Conservation (phyloP, 2,888 invertebrate species). For the Ptilodon capucinus region DNA sequence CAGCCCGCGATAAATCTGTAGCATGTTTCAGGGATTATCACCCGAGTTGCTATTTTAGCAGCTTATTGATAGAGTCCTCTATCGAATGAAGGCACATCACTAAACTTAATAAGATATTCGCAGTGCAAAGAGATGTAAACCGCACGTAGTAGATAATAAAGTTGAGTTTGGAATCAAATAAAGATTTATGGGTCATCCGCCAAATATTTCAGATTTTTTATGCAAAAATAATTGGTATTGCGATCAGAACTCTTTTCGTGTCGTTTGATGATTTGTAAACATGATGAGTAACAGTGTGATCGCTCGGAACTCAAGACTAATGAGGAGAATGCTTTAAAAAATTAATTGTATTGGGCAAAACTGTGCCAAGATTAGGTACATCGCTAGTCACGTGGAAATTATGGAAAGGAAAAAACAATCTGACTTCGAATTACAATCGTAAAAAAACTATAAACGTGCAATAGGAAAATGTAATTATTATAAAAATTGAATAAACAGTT, state of each 20-base stretch:
- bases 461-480: not conserved
- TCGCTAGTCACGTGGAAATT: constrained; percentile 15
- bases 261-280: constrained; percentile 33
- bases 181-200: constrained; percentile 43
- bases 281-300: constrained; percentile 20
- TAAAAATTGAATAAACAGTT: not conserved
- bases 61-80: constrained; percentile 63
- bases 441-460: not conserved
- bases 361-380: constrained; percentile 33
- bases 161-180: constrained; percentile 38
- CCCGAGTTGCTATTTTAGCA: constrained; percentile 62
- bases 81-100: constrained; percentile 47
- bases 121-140: constrained; percentile 33
- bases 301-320: constrained; percentile 25
- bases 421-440: not conserved
- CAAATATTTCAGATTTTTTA: constrained; percentile 48
- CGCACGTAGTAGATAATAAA: constrained; percentile 32
- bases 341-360: constrained; percentile 24
- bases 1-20: constrained; percentile 72
- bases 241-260: constrained; percentile 41
- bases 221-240: constrained; percentile 41
- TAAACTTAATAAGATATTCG: constrained; percentile 38
- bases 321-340: constrained; percentile 23
- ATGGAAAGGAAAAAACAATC: constrained; percentile 12
- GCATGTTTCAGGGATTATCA: constrained; percentile 55